Percentiles rank a stretch among this genome's conserved stretches.
phyloP scores from a whole-genome alignment of 2,797 vertebrate species.

The Synanceia verrucosa region DNA sequence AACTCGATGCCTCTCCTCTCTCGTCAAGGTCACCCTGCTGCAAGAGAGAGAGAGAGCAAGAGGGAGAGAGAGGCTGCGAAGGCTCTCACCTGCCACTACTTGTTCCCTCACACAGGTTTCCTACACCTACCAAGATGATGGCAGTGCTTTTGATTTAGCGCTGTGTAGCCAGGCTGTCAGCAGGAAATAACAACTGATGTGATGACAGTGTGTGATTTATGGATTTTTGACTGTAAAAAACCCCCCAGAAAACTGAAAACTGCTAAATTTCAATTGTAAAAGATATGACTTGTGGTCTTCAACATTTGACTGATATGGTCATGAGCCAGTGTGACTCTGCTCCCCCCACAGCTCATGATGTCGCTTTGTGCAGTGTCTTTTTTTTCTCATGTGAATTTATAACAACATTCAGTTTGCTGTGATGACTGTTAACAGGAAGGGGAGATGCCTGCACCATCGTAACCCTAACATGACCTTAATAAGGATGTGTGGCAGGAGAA shows the following conservation, averaged over 20 bases:
- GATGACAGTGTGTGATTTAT: neutral
- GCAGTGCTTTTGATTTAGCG: constrained; percentile 18
- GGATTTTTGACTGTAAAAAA: neutral
- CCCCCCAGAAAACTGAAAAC: neutral
- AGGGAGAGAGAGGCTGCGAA: constrained; percentile 46
- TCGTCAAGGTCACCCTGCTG: constrained; percentile 76
- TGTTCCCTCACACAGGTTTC: constrained; percentile 31
- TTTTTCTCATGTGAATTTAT: neutral
- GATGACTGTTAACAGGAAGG: neutral
- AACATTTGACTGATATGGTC: neutral
- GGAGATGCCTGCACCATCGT: neutral
- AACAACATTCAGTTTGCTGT: neutral
- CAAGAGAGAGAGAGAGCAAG: constrained; percentile 7
- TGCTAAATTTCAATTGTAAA: neutral
- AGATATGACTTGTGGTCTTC: neutral
- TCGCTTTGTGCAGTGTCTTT: neutral
- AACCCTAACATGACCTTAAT: constrained; percentile 28
- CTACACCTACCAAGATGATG: constrained; percentile 7
- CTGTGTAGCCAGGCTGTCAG: neutral
- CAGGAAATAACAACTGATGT: constrained; percentile 4
- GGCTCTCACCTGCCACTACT: constrained; percentile 52
- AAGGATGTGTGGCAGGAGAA: neutral
- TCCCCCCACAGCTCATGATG: neutral
- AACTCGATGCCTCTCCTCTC: constrained; percentile 53
- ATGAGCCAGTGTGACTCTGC: neutral